Base-by-base conservation (phyloP, 2,113 vertebrate genomes). In the Gallinago undulata region DNA sequence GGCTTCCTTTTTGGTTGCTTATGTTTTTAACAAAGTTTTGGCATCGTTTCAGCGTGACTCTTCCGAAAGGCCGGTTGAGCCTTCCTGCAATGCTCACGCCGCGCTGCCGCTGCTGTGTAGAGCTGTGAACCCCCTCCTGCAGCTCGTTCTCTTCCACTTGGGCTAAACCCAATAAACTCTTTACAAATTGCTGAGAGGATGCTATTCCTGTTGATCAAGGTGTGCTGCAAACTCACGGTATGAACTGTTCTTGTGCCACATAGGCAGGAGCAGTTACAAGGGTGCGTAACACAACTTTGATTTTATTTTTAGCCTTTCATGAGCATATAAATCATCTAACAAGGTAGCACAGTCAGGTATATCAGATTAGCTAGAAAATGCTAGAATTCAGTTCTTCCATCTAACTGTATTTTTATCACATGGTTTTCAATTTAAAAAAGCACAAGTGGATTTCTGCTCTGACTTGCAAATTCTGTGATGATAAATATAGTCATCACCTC, bases 41-140 rank as follows among this genome's bases (percentile, higher is more conserved):
- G 55, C 76, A 25, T 47, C 0, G 0, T n/a, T 82, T 94, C 43
- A 30, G 15, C 25, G 4, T 21, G 27, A 8, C 43, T 70, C 5
- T 47, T 78, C 16, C 27, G 27, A 31, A n/a, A 37, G 43, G 51
- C 31, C 48, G 39, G 22, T 7, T 11, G 31, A 7, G 10, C 39
- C 55, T 48, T 47, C 37, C 51, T 11, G 22, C 21, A 27, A 4
- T 31, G 7, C 56, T 25, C 12, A 33, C 8, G 33, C 5, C 6
- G 22, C 0, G 1, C 48, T 83, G 59, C 0, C 1, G 8, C 6
- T 5, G 53, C 76, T 10, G 0, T 7, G 31, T 4, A 7, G 33
- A 43, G 50, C 81, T 47, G 11, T 11, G 39, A 66, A 2, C 27
- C 50, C 45, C n/a, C 60, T 67, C 69, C 78, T 63, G 33, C 15